A percentile compares a stretch with the other conserved stretches of the same genome.
Evolutionary conservation across 64 coral and sea anemone genomes (phyloP).

Genomic region (Pocillopora verrucosa): DNA sequence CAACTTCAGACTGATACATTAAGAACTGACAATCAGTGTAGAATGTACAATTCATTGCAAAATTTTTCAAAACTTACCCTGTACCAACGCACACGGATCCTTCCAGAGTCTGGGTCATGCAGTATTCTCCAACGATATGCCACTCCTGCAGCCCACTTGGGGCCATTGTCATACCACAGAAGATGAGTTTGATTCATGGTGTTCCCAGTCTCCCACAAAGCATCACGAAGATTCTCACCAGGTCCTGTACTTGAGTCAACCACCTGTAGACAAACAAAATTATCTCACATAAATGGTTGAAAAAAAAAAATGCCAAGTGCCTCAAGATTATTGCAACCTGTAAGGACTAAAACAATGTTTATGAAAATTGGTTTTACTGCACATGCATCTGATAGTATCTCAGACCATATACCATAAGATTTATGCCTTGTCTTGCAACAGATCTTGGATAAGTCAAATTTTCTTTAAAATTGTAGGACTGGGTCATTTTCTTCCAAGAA

Average conservation of each 20-base stretch:
- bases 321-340: no score
- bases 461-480: neutral
- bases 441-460: constrained; percentile 30
- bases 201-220: constrained; percentile 56
- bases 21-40: neutral
- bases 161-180: constrained; percentile 33
- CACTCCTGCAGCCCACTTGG: neutral
- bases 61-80: neutral
- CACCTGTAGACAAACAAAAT: neutral
- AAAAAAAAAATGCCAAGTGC: no score
- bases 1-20: no score
- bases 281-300: neutral
- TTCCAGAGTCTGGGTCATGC: constrained; percentile 47
- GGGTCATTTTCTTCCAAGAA: constrained; percentile 28
- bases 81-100: constrained; percentile 47
- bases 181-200: constrained; percentile 41
- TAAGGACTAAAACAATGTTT: no score
- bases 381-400: neutral
- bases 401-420: constrained; percentile 24
- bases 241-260: constrained; percentile 38
- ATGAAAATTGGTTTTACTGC: neutral
- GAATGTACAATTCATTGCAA: neutral
- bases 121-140: constrained; percentile 40
- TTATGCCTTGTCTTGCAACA: constrained; percentile 21
- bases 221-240: constrained; percentile 28